Evolutionary conservation across 2,113 vertebrate genomes (phyloP).

Genomic region (Mohoua ochrocephala): DNA sequence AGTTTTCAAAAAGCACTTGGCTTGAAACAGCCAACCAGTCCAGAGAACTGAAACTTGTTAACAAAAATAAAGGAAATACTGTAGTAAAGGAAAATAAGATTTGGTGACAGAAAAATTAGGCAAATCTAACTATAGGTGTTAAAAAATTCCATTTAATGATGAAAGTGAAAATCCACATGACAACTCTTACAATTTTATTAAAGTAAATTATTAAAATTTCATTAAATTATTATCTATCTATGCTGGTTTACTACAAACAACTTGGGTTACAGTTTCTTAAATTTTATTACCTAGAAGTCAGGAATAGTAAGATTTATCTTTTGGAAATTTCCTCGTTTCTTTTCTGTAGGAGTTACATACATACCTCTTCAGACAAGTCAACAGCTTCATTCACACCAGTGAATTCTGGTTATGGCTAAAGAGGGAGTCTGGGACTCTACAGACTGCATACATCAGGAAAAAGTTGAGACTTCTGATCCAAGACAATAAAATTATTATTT

Average conservation of each 20-base stretch:
- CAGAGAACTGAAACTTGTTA: neutral
- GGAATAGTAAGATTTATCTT: neutral
- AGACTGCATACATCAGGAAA: neutral
- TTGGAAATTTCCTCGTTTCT: neutral
- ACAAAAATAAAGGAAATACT: neutral
- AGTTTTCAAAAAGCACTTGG: neutral
- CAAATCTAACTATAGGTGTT: neutral
- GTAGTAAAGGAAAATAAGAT: neutral
- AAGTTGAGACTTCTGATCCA: neutral
- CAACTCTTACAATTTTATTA: neutral
- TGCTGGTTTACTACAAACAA: neutral
- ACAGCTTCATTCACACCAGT: neutral
- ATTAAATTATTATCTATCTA: neutral
- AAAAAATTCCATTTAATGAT: neutral
- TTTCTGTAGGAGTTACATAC: neutral
- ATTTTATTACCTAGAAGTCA: neutral
- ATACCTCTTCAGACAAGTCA: neutral
- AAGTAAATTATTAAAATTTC: neutral
- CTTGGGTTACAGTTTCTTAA: neutral
- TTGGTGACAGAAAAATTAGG: neutral
- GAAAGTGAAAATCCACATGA: neutral
- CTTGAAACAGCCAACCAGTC: neutral
- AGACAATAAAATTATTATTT: neutral
- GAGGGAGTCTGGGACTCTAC: neutral
- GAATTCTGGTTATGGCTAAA: neutral